Percentiles rank a stretch among this genome's conserved stretches.
These are phyloP conservation scores for Diorhabda sublineata DNA, from an alignment of 1,140 invertebrate species.

Conservation along the genomic window DNA sequence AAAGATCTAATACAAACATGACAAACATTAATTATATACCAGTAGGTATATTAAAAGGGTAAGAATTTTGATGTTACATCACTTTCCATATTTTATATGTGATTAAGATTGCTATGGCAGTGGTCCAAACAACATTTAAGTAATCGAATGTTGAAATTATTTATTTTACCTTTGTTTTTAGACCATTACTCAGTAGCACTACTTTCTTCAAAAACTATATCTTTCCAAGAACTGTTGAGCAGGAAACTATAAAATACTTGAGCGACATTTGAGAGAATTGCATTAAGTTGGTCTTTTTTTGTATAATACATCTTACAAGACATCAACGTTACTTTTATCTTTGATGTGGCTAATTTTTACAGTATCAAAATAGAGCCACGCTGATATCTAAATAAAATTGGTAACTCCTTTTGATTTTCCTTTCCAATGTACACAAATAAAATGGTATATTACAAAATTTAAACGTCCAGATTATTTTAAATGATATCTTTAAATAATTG, in stretches of 20 bases:
- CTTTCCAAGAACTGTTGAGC: not conserved
- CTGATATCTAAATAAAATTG: slow-evolving; percentile 21
- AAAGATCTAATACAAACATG: too few species aligned
- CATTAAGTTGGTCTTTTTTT: slow-evolving; percentile 7
- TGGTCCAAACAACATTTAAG: not conserved
- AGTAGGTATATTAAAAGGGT: too few species aligned
- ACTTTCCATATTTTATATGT: too few species aligned
- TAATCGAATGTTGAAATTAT: not conserved
- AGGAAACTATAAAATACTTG: not conserved
- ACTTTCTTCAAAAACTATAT: not conserved
- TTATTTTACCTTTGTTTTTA: not conserved
- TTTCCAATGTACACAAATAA: slow-evolving; percentile 16
- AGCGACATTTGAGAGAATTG: not conserved
- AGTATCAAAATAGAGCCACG: slow-evolving; percentile 23
- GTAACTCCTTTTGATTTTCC: slow-evolving; percentile 19
- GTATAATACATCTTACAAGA: slow-evolving; percentile 16
- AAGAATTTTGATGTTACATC: too few species aligned
- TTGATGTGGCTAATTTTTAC: slow-evolving; percentile 24
- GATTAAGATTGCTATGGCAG: too few species aligned
- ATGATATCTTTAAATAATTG: slow-evolving; percentile 15
- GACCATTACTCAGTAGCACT: not conserved
- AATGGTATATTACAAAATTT: slow-evolving; percentile 21
- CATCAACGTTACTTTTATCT: slow-evolving; percentile 18
- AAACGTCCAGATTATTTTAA: slow-evolving; percentile 15
- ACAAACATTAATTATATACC: too few species aligned